Base-by-base conservation (phyloP, 1,140 invertebrate species). In the Psilanteris sp. region DNA sequence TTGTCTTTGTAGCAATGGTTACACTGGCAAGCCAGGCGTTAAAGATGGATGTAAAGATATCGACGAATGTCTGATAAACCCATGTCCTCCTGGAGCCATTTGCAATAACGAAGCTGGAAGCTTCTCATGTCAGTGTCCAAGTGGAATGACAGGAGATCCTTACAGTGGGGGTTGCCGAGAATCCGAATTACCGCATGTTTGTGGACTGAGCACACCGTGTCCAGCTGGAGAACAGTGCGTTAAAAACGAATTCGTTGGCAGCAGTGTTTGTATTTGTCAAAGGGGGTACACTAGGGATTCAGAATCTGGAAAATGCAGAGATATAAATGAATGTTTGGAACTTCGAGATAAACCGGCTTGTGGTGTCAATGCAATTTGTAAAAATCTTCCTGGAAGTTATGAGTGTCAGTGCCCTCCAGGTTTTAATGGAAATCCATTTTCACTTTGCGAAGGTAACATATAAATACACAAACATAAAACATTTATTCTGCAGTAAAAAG, bases 331-430 rank as follows among this genome's bases (percentile, higher is more conserved):
- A 87, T 98, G 96, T 78, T 90, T 92, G 0, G 92, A 93, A 79
- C 88, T 91, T 0, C 85, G 91, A 24, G 92, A 92, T 5, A 94
- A 93, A 67, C 91, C 92, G 0, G 91, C 93, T 1, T 97, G 96
- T 86, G 96, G 96, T 0, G 82, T 94, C 3, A 95, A 96, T 84
- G 95, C 96, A 1, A 91, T 96, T 31, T 97, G 96, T 82, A 96
- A 96, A 87, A 98, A 98, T 87, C 86, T 97, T 27, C 96, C 96
- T 0, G 96, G 96, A n/a, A 96, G 95, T 80, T 98, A 97, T 81
- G 95, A 96, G 86, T 97, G 96, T 80, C 94, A 95, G 78, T 98
- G 96, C 81, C 94, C 95, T 0, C 88, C 92, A 20, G 94, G 94
- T 4, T 96, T 94, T 79, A 94, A 94, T 79, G 95, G 95, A n/a